Percentiles rank a stretch among this genome's conserved stretches.
These are phyloP conservation scores for Mesorhabditis spiculigera DNA, from an alignment of 2,888 invertebrate species.

Conservation along the genomic window DNA sequence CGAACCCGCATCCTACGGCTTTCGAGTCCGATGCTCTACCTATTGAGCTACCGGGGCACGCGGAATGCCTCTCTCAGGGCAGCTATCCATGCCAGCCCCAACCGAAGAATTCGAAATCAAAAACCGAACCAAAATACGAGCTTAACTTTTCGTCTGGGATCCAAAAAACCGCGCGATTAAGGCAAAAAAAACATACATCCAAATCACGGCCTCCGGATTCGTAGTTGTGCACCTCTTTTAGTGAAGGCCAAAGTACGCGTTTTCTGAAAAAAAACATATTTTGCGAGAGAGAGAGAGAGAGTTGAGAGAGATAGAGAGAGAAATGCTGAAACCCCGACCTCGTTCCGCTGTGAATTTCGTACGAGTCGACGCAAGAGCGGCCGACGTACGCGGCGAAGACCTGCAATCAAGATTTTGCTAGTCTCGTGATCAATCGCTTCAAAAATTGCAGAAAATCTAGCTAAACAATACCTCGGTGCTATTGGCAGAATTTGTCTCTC, in stretches of 20 bases:
- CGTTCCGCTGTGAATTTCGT: not conserved
- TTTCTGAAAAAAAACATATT: not conserved
- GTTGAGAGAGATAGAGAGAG: not conserved
- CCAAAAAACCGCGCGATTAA: not conserved
- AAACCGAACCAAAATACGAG: too few relatives aligned
- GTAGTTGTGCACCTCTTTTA: not conserved
- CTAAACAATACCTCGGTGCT: too few relatives aligned
- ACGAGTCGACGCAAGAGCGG: not conserved
- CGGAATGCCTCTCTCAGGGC: too few relatives aligned
- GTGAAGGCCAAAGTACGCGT: constrained; percentile 1
- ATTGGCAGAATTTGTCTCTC: too few relatives aligned
- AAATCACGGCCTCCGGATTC: not conserved
- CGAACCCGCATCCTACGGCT: too few relatives aligned
- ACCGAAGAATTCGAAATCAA: not conserved
- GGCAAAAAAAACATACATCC: not conserved
- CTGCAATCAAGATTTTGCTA: not conserved
- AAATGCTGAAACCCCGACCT: constrained; percentile 4
- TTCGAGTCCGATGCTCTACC: too few relatives aligned
- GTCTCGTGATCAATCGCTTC: too few relatives aligned
- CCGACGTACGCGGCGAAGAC: not conserved
- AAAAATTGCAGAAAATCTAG: not conserved
- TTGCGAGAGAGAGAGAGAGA: too few relatives aligned
- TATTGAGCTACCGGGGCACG: too few relatives aligned
- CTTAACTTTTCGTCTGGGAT: not conserved
- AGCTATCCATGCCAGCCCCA: too few relatives aligned